Conservation (phyloP, 2,888 invertebrate genomes). For the Chaetogeoica ovagalla region DNA sequence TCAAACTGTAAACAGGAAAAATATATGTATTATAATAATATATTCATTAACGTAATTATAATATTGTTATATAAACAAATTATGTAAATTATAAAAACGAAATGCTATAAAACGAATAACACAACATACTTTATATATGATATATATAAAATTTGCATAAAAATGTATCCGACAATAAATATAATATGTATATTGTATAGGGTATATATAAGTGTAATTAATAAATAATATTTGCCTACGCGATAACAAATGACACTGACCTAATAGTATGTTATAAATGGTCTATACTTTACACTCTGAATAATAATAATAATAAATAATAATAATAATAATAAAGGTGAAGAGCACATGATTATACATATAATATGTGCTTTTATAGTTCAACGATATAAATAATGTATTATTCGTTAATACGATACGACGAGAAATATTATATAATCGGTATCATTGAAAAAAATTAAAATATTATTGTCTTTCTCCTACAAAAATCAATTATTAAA, state of each 20-base stretch:
- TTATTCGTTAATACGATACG: not conserved
- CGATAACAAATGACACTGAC: not conserved
- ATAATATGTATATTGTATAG: not conserved
- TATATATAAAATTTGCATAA: too few species aligned
- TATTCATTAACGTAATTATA: too few species aligned
- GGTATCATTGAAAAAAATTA: not conserved
- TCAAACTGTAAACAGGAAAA: too few species aligned
- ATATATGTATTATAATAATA: too few species aligned
- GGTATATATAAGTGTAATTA: not conserved
- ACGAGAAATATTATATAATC: not conserved
- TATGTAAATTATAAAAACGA: too few species aligned
- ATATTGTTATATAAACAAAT: too few species aligned
- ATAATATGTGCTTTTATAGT: not conserved
- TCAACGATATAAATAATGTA: not conserved
- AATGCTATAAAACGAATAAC: too few species aligned
- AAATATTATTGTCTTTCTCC: not conserved
- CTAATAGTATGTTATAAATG: not conserved
- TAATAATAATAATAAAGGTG: not conserved
- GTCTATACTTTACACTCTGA: slow-evolving; percentile 3
- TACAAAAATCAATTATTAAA: not conserved
- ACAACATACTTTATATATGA: too few species aligned
- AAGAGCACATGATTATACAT: not conserved
- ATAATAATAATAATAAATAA: not conserved
- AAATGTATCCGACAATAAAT: too few species aligned
- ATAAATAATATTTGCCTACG: not conserved